These are phyloP conservation scores for Myiotriccus ornatus DNA, from an alignment of 2,797 vertebrate species.

Conservation along the genomic window DNA sequence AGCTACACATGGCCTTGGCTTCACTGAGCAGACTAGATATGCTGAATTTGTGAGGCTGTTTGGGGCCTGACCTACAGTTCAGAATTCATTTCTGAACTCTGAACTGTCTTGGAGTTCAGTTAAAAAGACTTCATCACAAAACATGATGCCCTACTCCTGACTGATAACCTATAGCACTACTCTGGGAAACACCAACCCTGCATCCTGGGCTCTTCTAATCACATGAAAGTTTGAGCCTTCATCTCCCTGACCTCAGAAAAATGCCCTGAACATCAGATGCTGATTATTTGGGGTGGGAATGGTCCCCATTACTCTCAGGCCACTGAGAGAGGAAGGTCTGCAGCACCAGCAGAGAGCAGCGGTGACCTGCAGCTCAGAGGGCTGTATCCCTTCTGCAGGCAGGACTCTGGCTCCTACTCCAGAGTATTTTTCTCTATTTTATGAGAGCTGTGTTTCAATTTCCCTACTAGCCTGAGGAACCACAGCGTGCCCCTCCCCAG, in stretches of 20 bases:
- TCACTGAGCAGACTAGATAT: not conserved
- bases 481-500: not conserved
- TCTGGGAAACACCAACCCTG: not conserved
- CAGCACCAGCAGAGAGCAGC: not conserved
- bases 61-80: not conserved
- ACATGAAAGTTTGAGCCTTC: not conserved
- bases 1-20: rapidly evolving
- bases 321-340: not conserved
- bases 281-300: not conserved
- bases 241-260: not conserved
- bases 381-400: not conserved
- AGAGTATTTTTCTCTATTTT: not conserved
- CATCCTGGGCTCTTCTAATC: not conserved
- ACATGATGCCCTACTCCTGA: not conserved
- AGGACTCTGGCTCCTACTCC: not conserved
- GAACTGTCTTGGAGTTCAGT: not conserved
- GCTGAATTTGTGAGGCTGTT: not conserved
- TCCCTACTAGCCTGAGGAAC: not conserved
- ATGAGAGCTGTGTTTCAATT: not conserved
- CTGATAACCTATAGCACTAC: not conserved
- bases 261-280: not conserved
- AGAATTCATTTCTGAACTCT: not conserved
- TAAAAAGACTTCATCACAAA: not conserved
- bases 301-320: not conserved
- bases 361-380: not conserved